Conservation (phyloP, 2,113 vertebrate species). For the Podilymbus podiceps region DNA sequence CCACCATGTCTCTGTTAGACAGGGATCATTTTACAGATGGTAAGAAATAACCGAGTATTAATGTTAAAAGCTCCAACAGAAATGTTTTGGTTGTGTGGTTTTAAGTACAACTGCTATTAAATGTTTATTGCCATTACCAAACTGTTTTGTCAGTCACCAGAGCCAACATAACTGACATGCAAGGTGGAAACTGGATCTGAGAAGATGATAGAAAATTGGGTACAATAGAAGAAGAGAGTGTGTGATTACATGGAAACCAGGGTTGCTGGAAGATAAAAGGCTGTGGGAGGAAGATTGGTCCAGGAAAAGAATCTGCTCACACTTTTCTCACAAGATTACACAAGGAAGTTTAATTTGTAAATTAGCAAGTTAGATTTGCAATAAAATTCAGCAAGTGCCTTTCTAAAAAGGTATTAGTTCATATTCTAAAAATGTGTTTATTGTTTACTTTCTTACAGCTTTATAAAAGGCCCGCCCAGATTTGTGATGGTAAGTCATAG, state of each 20-base stretch:
- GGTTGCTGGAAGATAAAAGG: not conserved
- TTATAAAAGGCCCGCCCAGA: not conserved
- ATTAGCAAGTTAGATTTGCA: not conserved
- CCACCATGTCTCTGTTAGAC: not conserved
- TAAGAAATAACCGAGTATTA: not conserved
- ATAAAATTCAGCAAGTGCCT: not conserved
- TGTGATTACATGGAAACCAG: not conserved
- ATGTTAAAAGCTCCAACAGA: not conserved
- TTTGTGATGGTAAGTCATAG: not conserved
- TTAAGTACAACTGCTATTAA: not conserved
- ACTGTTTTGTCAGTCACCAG: not conserved
- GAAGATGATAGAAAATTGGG: not conserved
- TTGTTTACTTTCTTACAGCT: not conserved
- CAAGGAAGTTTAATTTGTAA: not conserved
- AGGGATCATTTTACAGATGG: not conserved
- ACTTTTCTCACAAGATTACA: not conserved
- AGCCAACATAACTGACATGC: not conserved
- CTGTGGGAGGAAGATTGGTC: not conserved
- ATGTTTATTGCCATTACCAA: not conserved
- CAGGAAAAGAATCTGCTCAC: not conserved
- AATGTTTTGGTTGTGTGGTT: not conserved
- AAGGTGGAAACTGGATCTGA: not conserved
- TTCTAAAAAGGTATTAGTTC: not conserved
- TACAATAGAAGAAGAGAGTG: not conserved
- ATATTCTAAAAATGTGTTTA: not conserved